Base-by-base conservation (phyloP, 2,888 invertebrate genomes). In the Danaus chrysippus region DNA sequence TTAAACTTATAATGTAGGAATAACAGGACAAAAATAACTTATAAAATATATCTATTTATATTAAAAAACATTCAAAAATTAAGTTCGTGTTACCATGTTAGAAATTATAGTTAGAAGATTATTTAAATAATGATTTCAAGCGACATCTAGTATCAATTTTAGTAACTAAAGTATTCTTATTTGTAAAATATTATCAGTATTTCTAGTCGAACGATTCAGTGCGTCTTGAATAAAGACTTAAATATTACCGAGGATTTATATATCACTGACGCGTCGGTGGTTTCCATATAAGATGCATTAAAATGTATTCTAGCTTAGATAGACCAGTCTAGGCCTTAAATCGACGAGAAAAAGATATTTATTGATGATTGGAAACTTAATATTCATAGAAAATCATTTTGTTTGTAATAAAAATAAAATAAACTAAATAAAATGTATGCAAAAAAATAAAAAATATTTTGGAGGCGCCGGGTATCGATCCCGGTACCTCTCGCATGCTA, bases 381-480 rank as follows among this genome's bases (percentile, higher is more conserved):
- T 23, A 23, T 23, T 23, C 23, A 23, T 23, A 3, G 3, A 23
- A 1, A 23, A 23, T 23, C 23, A 23, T 23, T 23, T 23, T 34
- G 23, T 34, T 34, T 34, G 8, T 34, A 6, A 34, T 34, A 34
- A 5, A 34, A 3, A 34, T 34, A 34, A 2, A 34, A n/a, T n/a
- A 34, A 34, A 34, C 6, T 34, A 34, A 34, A 34, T 5, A 34
- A 5, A 34, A 34, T 34, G 23, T 34, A 34, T 34, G 6, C 2
- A 34, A 34, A 34, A n/a, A 3, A 2, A 8, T 5, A 34, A 34
- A 34, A 34, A 34, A 8, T 23, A 23, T 34, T 34, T 75, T 91
- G 89, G 89, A 91, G 90, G 91, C 87, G 91, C 90, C 89, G 90
- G 91, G 91, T 88, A 91, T 91, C 91, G 91, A 91, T 91, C 91